Base-by-base conservation (phyloP, 2,797 vertebrate species). In the Takifugu rubripes region DNA sequence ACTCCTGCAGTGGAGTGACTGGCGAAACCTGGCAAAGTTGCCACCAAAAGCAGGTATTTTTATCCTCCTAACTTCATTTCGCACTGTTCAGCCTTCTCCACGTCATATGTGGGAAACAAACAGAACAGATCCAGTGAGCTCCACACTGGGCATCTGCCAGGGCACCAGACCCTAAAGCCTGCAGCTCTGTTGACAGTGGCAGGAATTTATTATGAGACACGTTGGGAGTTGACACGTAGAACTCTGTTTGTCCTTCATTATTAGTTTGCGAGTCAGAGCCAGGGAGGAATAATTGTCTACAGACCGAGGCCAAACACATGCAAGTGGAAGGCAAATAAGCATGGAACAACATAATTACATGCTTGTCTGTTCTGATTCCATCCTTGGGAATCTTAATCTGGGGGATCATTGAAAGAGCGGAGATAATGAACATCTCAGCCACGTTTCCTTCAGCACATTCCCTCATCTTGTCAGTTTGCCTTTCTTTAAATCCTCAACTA, bases 171-270 rank as follows among this genome's bases (percentile, higher is more conserved):
- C 63, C n/a, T 3, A 8, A 58, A 63, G 68, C 17, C 69, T 49
- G 50, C 48, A 90, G 90, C 90, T 93, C 91, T 93, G 94, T 93
- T 93, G 94, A 94, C 93, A 92, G 91, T 91, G 92, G 90, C 87
- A 90, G 89, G 92, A 92, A 92, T 92, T 93, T 94, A 91, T 93
- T 94, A 94, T 92, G 92, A 93, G 91, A 90, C 87, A 87, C 92
- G 92, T 84, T 86, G 91, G 92, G 92, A 93, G 92, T 91, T 92
- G 93, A 94, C 92, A 92, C 90, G 88, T 92, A 92, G 92, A 91
- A 92, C 92, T 93, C 87, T 94, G 92, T 96, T 95, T 95, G 93
- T 93, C 93, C 92, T 94, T 94, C 90, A 91, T 94, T 93, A 94
- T 94, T 94, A 94, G 93, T 92, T 92, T 92, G 90, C 88, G 89